Base-by-base conservation (phyloP, 1,140 invertebrate species). In the Lepidurus packardi region DNA sequence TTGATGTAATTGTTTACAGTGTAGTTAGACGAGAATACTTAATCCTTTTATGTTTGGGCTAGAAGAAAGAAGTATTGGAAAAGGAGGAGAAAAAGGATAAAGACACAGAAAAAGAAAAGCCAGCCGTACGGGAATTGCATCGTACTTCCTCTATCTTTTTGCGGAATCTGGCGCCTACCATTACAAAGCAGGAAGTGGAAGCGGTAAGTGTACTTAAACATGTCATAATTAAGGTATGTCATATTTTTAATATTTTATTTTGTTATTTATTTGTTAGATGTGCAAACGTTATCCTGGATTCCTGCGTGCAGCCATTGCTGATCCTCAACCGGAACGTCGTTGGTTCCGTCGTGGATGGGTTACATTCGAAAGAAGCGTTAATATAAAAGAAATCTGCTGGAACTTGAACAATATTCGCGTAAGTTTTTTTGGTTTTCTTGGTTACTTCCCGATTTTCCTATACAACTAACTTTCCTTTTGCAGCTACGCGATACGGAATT, bases 341-440 rank as follows among this genome's bases (percentile, higher is more conserved):
- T 99, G 97, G 92, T 94, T 96, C 85, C 90, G 98, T 41, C 89
- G 97, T 75, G 98, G 96, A 73, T 99, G 98, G 98, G 96, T 98
- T 6, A 99, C 98, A 1, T 99, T 98, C 86, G 92, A 96, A 81
- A 87, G 95, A 53, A 92, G 96, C 83, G 97, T 98, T 8, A 98
- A 99, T 84, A 99, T 99, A 79, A 99, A 98, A 85, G 97, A 99
- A 85, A 99, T 99, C 79, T 99, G 98, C 85, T 99, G 97, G 97
- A 97, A 95, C 85, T 88, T 99, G 10, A 99, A 98, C 83, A 98
- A 97, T 82, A 96, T 98, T 80, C 86, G 94, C 82, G 92, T 95
- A 86, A 86, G 65, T 80, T 65, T 42, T 65, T 76, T 42, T 42
- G 21, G 24, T 24, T 25, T 65, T 16, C 4, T 34, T n/a, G 79